phyloP scores from a whole-genome alignment of 2,888 invertebrate species.

The Amphiduros pacificus region DNA sequence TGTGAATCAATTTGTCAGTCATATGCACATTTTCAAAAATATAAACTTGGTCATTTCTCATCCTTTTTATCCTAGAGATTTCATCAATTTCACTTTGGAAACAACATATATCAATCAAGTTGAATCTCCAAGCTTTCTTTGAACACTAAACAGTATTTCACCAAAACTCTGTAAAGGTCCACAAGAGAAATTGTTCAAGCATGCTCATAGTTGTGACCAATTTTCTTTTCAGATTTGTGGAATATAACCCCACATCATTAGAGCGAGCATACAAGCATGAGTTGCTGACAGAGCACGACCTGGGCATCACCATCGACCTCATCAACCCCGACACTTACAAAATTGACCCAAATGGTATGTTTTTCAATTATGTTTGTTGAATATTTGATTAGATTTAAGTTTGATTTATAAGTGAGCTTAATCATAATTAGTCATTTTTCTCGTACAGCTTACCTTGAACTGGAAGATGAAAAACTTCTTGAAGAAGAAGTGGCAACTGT shows the following conservation, averaged over 20 bases:
- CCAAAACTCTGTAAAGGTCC: too few relatives aligned
- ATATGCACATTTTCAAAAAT: neutral
- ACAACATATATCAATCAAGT: too few relatives aligned
- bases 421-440: neutral
- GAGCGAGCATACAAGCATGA: constrained; percentile 93
- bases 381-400: neutral
- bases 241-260: constrained; percentile 92
- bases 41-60: neutral
- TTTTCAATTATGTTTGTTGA: neutral
- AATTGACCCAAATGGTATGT: constrained; percentile 70
- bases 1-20: too few relatives aligned
- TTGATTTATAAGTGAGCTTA: neutral
- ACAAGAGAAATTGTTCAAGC: too few relatives aligned
- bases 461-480: constrained; percentile 90
- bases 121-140: too few relatives aligned
- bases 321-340: constrained; percentile 94
- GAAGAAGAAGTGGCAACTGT: constrained; percentile 78
- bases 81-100: too few relatives aligned
- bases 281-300: constrained; percentile 94
- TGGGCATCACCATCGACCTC: constrained; percentile 95
- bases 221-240: constrained; percentile 72
- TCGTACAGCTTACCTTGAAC: constrained; percentile 67
- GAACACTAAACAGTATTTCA: too few relatives aligned
- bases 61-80: neutral
- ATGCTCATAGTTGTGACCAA: too few relatives aligned